Evolutionary conservation across 1,140 invertebrate species (phyloP).

Genomic region (Maconellicoccus hirsutus): DNA sequence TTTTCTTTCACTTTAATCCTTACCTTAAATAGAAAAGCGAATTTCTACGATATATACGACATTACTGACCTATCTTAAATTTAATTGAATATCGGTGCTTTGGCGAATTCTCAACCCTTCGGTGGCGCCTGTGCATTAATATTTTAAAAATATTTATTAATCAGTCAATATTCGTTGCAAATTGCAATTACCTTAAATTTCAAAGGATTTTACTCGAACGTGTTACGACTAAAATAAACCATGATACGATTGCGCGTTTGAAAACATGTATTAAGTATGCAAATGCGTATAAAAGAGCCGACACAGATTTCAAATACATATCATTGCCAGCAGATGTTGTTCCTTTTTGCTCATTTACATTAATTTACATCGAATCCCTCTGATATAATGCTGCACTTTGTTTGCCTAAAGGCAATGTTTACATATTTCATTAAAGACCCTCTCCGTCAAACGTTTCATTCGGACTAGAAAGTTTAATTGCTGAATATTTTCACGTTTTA

Average conservation of each 20-base stretch:
- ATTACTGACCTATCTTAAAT: too few species aligned
- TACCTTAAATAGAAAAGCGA: too few species aligned
- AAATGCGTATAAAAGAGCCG: neutral
- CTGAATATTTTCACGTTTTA: slow-evolving; percentile 5
- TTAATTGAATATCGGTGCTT: too few species aligned
- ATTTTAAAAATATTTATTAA: too few species aligned
- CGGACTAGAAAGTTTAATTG: neutral
- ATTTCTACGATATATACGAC: too few species aligned
- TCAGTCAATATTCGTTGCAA: too few species aligned
- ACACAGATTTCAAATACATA: slow-evolving; percentile 9
- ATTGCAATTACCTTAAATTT: neutral
- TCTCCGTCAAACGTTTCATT: neutral
- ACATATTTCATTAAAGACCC: neutral
- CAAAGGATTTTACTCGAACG: neutral
- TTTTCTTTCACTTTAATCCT: too few species aligned
- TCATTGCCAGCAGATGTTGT: slow-evolving; percentile 7
- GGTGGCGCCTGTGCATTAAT: too few species aligned
- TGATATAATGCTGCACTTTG: slow-evolving; percentile 3
- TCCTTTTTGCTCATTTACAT: slow-evolving; percentile 9
- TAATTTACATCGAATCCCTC: slow-evolving; percentile 8
- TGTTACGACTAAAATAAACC: neutral
- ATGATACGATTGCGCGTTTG: neutral
- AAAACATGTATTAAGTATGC: slow-evolving; percentile 9
- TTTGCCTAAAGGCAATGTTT: slow-evolving; percentile 8
- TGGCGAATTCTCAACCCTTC: too few species aligned